phyloP scores from a whole-genome alignment of 1,140 invertebrate species.

The Acromyrmex charruanus region DNA sequence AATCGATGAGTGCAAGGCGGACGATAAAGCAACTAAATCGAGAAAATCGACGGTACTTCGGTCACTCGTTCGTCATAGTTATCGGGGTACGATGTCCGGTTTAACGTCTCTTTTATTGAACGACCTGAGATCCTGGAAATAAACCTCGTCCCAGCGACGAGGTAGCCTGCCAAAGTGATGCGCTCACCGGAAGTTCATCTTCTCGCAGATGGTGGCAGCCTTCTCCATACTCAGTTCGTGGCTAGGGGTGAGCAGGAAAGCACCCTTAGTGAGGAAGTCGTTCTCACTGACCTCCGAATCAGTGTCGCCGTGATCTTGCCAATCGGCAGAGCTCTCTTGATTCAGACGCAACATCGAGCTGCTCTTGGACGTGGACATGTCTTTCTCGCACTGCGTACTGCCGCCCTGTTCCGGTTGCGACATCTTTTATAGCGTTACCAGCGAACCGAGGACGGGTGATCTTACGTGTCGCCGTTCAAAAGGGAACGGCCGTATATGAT shows the following conservation, averaged over 20 bases:
- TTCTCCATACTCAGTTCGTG: slow-evolving; percentile 94
- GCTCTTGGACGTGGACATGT: slow-evolving; percentile 83
- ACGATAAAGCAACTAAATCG: slow-evolving; percentile 23
- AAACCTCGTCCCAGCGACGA: slow-evolving; percentile 19
- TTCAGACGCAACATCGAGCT: slow-evolving; percentile 80
- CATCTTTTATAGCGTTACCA: slow-evolving; percentile 82
- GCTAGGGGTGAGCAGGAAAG: slow-evolving; percentile 94
- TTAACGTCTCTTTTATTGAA: slow-evolving; percentile 24
- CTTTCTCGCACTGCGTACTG: slow-evolving; percentile 82
- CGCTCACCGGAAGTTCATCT: slow-evolving; percentile 91
- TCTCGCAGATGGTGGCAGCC: slow-evolving; percentile 94
- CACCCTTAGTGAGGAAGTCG: slow-evolving; percentile 88
- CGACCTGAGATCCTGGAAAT: slow-evolving; percentile 13
- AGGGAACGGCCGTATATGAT: slow-evolving; percentile 14
- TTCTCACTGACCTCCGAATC: slow-evolving; percentile 83
- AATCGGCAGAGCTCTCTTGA: slow-evolving; percentile 78
- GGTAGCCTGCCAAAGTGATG: slow-evolving; percentile 4
- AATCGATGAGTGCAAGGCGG: not conserved
- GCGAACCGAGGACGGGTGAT: slow-evolving; percentile 62
- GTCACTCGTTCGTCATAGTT: slow-evolving; percentile 41
- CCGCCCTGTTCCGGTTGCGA: slow-evolving; percentile 76
- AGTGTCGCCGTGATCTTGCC: slow-evolving; percentile 82
- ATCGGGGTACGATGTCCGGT: not conserved
- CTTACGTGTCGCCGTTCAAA: slow-evolving; percentile 44
- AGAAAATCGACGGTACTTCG: slow-evolving; percentile 14